Evolutionary conservation across 2,113 vertebrate species (phyloP).

Genomic region (Menidia beryllina): DNA sequence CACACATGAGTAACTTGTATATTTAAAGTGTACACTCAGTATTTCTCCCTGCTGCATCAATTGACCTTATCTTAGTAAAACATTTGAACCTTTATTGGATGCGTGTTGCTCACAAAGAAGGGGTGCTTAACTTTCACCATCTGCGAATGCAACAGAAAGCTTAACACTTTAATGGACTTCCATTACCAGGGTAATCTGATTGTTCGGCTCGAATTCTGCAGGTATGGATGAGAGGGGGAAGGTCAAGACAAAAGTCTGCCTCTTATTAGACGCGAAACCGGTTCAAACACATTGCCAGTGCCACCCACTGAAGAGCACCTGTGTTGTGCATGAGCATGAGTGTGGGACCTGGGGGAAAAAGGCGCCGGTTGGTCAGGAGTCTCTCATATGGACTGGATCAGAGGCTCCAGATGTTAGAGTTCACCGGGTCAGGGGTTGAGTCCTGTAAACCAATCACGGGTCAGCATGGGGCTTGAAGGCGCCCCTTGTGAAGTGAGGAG

Average conservation of each 20-base stretch:
- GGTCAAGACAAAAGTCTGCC: conserved; percentile 32
- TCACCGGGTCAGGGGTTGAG: conserved; percentile 56
- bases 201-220: conserved; percentile 1
- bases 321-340: conserved; percentile 31
- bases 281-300: conserved; percentile 37
- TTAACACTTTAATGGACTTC: conserved; percentile 28
- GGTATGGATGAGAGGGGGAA: conserved; percentile 8
- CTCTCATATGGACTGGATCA: conserved; percentile 78
- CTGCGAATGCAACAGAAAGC: conserved; percentile 15
- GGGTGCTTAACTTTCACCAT: background rate
- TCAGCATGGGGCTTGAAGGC: conserved; percentile 49
- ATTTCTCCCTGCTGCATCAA: no score
- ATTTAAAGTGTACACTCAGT: no score
- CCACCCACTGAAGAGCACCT: conserved; percentile 60
- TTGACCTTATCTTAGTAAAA: no score
- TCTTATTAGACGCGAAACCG: conserved; percentile 34
- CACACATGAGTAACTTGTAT: background rate
- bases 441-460: conserved; percentile 64
- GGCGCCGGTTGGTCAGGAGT: conserved; percentile 67
- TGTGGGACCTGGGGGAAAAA: conserved; percentile 46
- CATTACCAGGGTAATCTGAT: conserved; percentile 19
- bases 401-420: conserved; percentile 58
- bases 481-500: conserved; percentile 62
- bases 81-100: no score
- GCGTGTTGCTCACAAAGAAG: background rate